Evolutionary conservation across 2,797 vertebrate species (phyloP), one percentile per base, ranked within the genome.

Genomic region (Amniataba percoides): DNA sequence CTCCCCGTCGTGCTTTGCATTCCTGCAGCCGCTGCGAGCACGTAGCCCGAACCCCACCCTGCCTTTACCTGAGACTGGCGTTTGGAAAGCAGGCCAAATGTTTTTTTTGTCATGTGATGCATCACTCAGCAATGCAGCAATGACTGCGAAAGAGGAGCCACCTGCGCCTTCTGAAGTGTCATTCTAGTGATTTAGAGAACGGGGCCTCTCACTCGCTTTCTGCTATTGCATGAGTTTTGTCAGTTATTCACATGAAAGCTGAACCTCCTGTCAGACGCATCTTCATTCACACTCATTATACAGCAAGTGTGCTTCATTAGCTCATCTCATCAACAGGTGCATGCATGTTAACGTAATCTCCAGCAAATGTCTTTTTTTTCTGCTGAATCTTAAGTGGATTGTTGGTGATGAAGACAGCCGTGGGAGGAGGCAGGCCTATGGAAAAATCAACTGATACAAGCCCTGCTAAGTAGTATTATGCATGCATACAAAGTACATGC

Each of bases 351-450:
- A 71, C 53, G 23, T 78, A 78, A 82, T 84, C 82, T 77, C 49
- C 21, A 36, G 57, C 23, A 52, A 71, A 75, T 58, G 53, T 67
- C 59, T 21, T 71, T 49, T 36, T 45, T 49, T 59, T 39, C 19
- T 31, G 27, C 27, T 77, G 70, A 61, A 73, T 84, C 78, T 78
- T 82, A 77, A 88, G 78, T 87, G 79, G 71, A 89, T 88, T 85
- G 85, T 72, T 81, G 55, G 62, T 66, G 73, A 85, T 75, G 68
- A 80, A 61, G 72, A 77, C 66, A 25, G 69, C 71, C 48, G 58
- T 25, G 48, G 71, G 48, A 77, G 68, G 56, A 71, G 56, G 73
- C n/a, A 72, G 66, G 67, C 80, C 74, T 36, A 5, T 12, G 23
- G 58, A 69, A 80, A 31, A 88, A 89, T 82, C 74, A 78, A 62